A percentile compares a stretch with the other conserved stretches of the same genome.
Conservation (phyloP, 2,113 vertebrate genomes). For the Tachuris rubrigastra region DNA sequence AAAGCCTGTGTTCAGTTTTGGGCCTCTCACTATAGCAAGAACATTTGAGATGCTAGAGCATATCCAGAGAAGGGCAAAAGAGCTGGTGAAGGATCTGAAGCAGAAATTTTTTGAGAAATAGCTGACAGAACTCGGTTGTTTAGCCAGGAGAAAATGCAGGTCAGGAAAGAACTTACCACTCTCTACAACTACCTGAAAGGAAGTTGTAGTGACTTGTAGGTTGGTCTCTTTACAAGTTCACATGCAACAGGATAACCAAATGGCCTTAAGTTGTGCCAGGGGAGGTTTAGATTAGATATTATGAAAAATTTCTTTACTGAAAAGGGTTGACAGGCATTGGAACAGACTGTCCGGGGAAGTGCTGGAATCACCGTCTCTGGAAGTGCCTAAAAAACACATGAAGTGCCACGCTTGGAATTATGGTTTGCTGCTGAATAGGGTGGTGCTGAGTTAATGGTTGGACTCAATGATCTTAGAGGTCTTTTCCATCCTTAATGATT, state of each 20-base stretch:
- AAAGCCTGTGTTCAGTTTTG: neutral
- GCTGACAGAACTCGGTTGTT: neutral
- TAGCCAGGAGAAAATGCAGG: neutral
- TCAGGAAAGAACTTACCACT: neutral
- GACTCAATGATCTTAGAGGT: neutral
- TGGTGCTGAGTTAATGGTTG: rapidly evolving
- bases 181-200: neutral
- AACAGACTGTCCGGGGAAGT: neutral
- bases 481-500: neutral
- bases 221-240: neutral
- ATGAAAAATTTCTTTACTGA: neutral
- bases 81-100: neutral
- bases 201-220: neutral
- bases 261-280: neutral
- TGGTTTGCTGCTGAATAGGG: neutral
- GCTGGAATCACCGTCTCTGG: neutral
- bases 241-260: neutral
- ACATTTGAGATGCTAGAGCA: rapidly evolving
- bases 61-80: neutral
- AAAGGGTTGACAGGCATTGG: neutral
- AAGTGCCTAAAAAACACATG: neutral
- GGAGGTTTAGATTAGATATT: neutral
- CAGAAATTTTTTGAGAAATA: neutral
- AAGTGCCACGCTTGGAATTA: neutral
- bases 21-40: neutral